phyloP scores from a whole-genome alignment of 2,797 vertebrate genomes.

The Nyctibius grandis region DNA sequence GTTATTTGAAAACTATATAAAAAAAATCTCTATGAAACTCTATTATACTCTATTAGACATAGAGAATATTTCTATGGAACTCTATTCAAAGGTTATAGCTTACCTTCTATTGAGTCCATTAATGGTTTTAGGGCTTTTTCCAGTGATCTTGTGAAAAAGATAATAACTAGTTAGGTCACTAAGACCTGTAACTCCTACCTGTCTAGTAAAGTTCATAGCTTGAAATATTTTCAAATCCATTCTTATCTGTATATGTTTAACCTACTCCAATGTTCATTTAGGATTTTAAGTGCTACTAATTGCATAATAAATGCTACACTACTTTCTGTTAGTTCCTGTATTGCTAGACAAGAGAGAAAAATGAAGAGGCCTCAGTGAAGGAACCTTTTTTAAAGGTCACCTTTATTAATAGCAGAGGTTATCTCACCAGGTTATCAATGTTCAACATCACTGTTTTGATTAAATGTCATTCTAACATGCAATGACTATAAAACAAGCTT shows the following conservation, averaged over 20 bases:
- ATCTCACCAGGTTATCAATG: slow-evolving; percentile 35
- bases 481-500: not conserved
- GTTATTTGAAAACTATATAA: not conserved
- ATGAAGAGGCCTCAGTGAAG: slow-evolving; percentile 28
- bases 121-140: not conserved
- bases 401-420: slow-evolving; percentile 49
- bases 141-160: not conserved
- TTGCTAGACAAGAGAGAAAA: not conserved
- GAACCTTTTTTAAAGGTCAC: slow-evolving; percentile 57
- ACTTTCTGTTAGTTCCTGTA: slow-evolving; percentile 40
- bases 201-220: not conserved
- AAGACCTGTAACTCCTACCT: not conserved
- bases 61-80: not conserved
- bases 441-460: slow-evolving; percentile 6
- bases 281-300: slow-evolving; percentile 49
- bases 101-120: not conserved
- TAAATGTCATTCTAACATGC: not conserved
- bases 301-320: slow-evolving; percentile 32
- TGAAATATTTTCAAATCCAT: not conserved
- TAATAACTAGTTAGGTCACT: not conserved
- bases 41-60: not conserved
- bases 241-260: not conserved
- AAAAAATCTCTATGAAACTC: not conserved
- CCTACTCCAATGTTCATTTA: not conserved
- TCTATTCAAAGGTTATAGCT: not conserved